Evolutionary conservation across 2,113 vertebrate species (phyloP).

Genomic region (Oryzias curvinotus): DNA sequence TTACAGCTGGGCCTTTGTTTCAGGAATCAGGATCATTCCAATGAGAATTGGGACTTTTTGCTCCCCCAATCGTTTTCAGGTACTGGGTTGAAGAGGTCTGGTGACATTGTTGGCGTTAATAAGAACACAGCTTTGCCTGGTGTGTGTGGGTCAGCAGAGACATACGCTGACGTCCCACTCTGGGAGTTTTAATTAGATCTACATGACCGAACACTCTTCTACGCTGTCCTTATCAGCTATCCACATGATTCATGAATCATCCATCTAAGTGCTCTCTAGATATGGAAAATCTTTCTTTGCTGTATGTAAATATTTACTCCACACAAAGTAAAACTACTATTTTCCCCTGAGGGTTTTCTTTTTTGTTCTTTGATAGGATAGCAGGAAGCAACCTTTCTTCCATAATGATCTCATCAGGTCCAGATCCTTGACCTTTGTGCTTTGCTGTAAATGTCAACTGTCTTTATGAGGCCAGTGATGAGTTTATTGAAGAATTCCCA

Average conservation of each 20-base stretch:
- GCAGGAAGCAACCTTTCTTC: constrained; percentile 30
- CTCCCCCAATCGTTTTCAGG: constrained; percentile 22
- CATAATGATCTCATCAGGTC: constrained; percentile 74
- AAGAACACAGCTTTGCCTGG: constrained; percentile 54
- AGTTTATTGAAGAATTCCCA: constrained; percentile 75
- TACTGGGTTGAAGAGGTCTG: constrained; percentile 17
- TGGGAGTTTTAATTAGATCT: constrained; percentile 73
- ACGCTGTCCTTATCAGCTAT: constrained; percentile 34
- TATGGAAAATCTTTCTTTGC: constrained; percentile 1
- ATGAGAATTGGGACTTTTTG: constrained; percentile 15
- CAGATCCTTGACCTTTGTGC: constrained; percentile 73
- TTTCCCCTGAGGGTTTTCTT: constrained; percentile 5
- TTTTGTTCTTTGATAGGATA: constrained; percentile 23
- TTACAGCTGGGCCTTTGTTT: constrained; percentile 27
- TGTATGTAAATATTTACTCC: constrained; percentile 5
- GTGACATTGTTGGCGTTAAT: constrained; percentile 66
- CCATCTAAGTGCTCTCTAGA: constrained; percentile 31
- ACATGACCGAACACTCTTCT: constrained; percentile 62
- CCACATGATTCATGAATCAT: constrained; percentile 52
- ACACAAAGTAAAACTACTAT: not conserved
- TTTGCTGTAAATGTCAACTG: constrained; percentile 76
- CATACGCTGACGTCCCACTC: constrained; percentile 53
- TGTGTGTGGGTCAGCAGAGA: constrained; percentile 58
- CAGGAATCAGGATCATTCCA: constrained; percentile 16
- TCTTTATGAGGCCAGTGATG: constrained; percentile 76